phyloP scores from a whole-genome alignment of 2,113 vertebrate species.

The Sprattus sprattus region DNA sequence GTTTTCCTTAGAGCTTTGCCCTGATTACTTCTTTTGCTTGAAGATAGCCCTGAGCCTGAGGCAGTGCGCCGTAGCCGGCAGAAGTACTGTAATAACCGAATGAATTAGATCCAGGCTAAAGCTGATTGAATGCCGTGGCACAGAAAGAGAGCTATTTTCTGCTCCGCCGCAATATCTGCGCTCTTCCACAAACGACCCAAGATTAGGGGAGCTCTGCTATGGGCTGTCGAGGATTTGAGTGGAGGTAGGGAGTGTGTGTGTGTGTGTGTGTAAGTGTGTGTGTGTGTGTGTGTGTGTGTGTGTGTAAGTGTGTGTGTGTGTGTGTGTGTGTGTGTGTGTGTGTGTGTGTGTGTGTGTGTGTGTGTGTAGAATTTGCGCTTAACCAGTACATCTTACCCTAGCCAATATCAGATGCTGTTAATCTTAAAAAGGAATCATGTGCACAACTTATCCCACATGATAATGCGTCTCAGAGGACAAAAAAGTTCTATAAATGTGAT shows the following conservation, averaged over 20 bases:
- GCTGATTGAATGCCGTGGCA: constrained; percentile 61
- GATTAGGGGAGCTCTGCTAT: constrained; percentile 8
- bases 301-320: not conserved
- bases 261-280: not conserved
- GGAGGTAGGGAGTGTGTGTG: not conserved
- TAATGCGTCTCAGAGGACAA: not conserved
- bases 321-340: not conserved
- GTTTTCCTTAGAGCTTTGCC: not conserved
- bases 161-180: not conserved
- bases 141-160: constrained; percentile 27
- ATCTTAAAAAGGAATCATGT: not conserved
- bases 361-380: not conserved
- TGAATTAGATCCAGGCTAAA: constrained; percentile 64
- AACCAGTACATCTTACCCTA: not conserved
- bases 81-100: constrained; percentile 47
- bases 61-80: too few relatives aligned
- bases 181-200: not conserved
- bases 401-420: constrained; percentile 1
- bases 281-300: not conserved
- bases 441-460: not conserved
- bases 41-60: too few relatives aligned
- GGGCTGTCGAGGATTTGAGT: not conserved
- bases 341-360: not conserved
- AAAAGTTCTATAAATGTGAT: not conserved
- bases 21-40: not conserved